Evolutionary conservation across 2,797 vertebrate genomes (phyloP).

Genomic region (Alfaro cultratus): DNA sequence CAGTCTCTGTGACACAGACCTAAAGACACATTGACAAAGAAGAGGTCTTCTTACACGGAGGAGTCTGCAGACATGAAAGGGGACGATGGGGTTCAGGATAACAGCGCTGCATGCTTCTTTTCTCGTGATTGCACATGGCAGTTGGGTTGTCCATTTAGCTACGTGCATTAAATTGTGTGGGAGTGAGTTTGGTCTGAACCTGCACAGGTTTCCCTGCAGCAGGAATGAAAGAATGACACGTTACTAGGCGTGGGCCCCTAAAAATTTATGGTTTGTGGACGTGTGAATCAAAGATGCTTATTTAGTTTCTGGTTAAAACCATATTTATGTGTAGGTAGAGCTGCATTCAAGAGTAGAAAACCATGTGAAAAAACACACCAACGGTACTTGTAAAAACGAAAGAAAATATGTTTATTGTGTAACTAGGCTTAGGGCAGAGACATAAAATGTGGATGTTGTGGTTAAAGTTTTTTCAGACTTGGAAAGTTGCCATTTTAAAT

Average conservation of each 20-base stretch:
- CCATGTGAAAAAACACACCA: background rate
- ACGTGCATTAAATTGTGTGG: conserved; percentile 14
- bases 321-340: conserved; percentile 6
- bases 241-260: background rate
- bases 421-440: background rate
- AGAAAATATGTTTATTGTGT: conserved; percentile 3
- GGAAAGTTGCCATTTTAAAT: background rate
- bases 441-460: conserved; percentile 2
- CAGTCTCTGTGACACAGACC: conserved; percentile 67
- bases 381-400: background rate
- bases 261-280: conserved; percentile 1
- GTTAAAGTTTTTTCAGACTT: conserved; percentile 6
- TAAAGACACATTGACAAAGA: conserved; percentile 73
- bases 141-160: conserved; percentile 11
- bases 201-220: background rate
- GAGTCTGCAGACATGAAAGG: conserved; percentile 54
- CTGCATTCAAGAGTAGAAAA: background rate
- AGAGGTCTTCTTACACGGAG: conserved; percentile 66
- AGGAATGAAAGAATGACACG: background rate
- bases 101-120: conserved; percentile 26
- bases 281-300: background rate
- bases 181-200: conserved; percentile 12
- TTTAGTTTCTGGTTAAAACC: conserved; percentile 7
- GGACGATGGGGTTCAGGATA: conserved; percentile 39
- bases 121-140: conserved; percentile 34